phyloP scores from a whole-genome alignment of 53 echinoderm and acorn worm genomes.

The Hippasteria phrygiana region DNA sequence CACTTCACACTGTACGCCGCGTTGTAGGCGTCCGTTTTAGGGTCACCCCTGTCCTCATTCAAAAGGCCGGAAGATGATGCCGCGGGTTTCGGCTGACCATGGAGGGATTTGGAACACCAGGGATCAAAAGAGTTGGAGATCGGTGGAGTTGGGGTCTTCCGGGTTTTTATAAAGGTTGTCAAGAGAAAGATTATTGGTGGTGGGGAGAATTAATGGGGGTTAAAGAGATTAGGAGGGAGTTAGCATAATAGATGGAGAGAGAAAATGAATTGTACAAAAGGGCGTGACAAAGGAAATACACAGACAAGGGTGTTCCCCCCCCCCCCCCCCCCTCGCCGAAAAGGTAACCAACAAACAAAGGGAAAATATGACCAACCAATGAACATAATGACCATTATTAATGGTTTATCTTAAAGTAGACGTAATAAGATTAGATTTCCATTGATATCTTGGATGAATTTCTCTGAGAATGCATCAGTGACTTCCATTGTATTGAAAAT shows the following conservation, averaged over 20 bases:
- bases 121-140: slow-evolving; percentile 49
- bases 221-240: neutral
- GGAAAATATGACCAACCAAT: too few species aligned
- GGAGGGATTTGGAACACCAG: slow-evolving; percentile 56
- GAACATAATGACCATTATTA: too few species aligned
- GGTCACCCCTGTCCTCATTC: slow-evolving; percentile 34
- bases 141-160: slow-evolving; percentile 59
- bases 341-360: too few species aligned
- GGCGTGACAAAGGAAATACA: neutral
- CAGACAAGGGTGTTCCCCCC: too few species aligned
- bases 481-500: too few species aligned
- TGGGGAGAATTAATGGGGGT: neutral
- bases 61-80: slow-evolving; percentile 13
- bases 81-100: slow-evolving; percentile 35
- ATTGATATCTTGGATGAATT: too few species aligned
- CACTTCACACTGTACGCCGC: slow-evolving; percentile 64
- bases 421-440: too few species aligned
- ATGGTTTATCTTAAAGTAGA: too few species aligned
- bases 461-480: too few species aligned
- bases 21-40: slow-evolving; percentile 59
- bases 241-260: neutral
- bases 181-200: neutral
- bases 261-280: neutral
- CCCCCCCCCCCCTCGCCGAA: too few species aligned
- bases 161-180: neutral